Percentiles rank a stretch among this genome's conserved stretches.
Conservation (phyloP, 2,797 vertebrate genomes). For the Dallia pectoralis region DNA sequence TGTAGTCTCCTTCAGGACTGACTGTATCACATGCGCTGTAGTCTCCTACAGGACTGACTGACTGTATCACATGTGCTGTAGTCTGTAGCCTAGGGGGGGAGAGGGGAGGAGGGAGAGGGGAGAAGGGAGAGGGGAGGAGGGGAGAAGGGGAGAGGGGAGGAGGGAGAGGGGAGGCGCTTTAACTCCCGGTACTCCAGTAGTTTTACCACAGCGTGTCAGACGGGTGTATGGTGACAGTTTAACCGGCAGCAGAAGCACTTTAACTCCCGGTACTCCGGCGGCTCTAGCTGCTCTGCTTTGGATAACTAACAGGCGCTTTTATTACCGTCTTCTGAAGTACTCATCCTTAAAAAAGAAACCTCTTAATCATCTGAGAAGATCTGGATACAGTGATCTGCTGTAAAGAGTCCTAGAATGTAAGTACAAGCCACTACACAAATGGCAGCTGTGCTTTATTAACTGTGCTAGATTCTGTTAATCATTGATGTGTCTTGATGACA, state of each 20-base stretch:
- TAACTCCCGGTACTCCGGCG: constrained; percentile 27
- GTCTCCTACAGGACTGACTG: too few species aligned
- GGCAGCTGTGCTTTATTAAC: constrained; percentile 60
- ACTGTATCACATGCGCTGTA: too few species aligned
- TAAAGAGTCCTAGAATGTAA: constrained; percentile 63
- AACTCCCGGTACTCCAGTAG: too few species aligned
- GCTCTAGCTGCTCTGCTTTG: constrained; percentile 43
- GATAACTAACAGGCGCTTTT: constrained; percentile 43
- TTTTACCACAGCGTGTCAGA: constrained; percentile 63
- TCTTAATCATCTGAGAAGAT: constrained; percentile 35
- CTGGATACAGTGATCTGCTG: constrained; percentile 43
- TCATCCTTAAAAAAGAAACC: constrained; percentile 33
- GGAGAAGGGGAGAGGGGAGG: constrained; percentile 37
- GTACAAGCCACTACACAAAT: constrained; percentile 40
- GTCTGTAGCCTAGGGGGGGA: too few species aligned
- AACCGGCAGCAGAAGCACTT: constrained; percentile 47
- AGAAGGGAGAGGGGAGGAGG: too few species aligned
- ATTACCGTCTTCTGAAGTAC: constrained; percentile 25
- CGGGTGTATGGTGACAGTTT: constrained; percentile 20
- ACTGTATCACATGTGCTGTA: too few species aligned
- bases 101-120: too few species aligned
- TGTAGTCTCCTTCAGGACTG: too few species aligned
- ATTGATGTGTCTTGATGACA: constrained; percentile 56
- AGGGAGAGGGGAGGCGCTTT: constrained; percentile 49
- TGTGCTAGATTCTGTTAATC: constrained; percentile 60